Conservation (phyloP, 2,797 vertebrate genomes). For the Austrolebias charrua region DNA sequence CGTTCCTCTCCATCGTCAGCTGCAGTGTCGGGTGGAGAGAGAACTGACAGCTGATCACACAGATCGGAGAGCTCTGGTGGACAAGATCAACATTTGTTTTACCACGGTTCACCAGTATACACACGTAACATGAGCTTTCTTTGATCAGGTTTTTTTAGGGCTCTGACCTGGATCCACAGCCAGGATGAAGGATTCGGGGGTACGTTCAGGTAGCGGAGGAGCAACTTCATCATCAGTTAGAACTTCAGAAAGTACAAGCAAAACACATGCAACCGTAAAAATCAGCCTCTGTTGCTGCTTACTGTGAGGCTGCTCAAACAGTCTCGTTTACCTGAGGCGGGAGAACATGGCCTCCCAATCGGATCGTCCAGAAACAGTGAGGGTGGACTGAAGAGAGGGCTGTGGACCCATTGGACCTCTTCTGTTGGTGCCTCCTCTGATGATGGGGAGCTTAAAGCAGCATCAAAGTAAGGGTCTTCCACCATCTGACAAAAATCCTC, state of each 20-base stretch:
- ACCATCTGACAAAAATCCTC: conserved; percentile 66
- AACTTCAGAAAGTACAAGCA: conserved; percentile 32
- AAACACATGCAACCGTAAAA: conserved; percentile 3
- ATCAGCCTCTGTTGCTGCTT: neutral
- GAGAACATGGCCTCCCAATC: conserved; percentile 22
- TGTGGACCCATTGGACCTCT: conserved; percentile 20
- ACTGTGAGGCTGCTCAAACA: neutral
- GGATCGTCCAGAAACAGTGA: conserved; percentile 52
- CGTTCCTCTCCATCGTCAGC: conserved; percentile 43
- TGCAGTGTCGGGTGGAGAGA: conserved; percentile 54
- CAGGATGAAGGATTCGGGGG: conserved; percentile 89
- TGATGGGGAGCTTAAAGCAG: conserved; percentile 27
- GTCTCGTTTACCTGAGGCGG: conserved; percentile 52
- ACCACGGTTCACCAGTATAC: too few species aligned
- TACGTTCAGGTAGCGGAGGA: conserved; percentile 91
- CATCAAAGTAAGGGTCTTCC: conserved; percentile 82
- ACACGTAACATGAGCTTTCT: too few species aligned
- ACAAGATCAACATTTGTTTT: neutral
- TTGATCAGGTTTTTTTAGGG: neutral
- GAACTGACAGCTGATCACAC: conserved; percentile 42
- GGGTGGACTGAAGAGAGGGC: conserved; percentile 28
- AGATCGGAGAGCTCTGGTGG: conserved; percentile 39
- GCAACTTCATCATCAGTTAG: conserved; percentile 76
- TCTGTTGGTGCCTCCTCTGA: conserved; percentile 12
- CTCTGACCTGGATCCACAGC: conserved; percentile 76